Base-by-base conservation (phyloP, 2,888 invertebrate species). In the Cylloceria caligata region DNA sequence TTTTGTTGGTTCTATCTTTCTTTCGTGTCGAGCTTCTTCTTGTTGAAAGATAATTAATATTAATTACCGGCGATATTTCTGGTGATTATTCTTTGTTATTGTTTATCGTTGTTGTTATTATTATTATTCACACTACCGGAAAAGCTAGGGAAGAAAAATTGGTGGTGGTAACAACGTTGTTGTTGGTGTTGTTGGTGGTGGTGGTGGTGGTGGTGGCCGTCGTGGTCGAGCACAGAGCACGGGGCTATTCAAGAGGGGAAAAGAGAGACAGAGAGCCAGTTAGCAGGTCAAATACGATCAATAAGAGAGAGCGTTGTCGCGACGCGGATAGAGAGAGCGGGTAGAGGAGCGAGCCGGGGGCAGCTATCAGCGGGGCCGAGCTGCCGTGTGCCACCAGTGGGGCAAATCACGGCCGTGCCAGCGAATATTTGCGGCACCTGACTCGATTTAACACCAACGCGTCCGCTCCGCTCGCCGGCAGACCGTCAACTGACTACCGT, bases 401-500 rank as follows among this genome's bases (percentile, higher is more conserved):
- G 74, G 75, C 68, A 79, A 78, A 81, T 81, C 82, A 80, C 82
- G 74, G 79, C 42, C 65, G 73, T 69, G 78, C 77, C 73, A 75
- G 79, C 78, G 79, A 82, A 81, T 83, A 73, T 77, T 80, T 78
- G 52, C 77, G 81, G 77, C 79, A 79, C 71, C 71, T 13, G 42
- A 57, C 60, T 68, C 60, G 69, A 83, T 80, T 60, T 52, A 65
- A 52, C 75, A 68, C 80, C 64, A 76, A 68, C 84, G 80, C 87
- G 87, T 90, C 91, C 89, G 87, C 91, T 88, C 91, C 86, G 87
- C 87, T 90, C 89, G 91, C 90, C 91, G 91, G 92, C 91, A 90
- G 91, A 90, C 88, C 90, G 89, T 91, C 88, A 89, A 92, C 92
- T 92, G 92, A 92, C 91, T 92, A 89, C 87, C 90, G 92, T 92